Evolutionary conservation across 1,140 invertebrate species (phyloP).

Genomic region (Caenorhabditis remanei): DNA sequence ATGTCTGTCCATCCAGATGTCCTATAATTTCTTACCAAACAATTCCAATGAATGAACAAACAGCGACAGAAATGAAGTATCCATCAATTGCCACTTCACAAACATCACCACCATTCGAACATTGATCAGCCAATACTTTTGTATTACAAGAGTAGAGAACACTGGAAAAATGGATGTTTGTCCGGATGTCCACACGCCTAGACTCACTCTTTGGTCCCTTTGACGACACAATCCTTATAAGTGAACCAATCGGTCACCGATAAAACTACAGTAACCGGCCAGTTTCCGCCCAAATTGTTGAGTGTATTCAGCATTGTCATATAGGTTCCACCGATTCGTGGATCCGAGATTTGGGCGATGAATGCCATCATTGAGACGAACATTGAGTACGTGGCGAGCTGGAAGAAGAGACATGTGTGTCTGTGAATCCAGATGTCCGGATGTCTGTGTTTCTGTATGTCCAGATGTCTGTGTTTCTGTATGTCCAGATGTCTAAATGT

Average conservation of each 20-base stretch:
- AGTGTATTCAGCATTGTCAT: constrained; percentile 99
- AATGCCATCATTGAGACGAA: constrained; percentile 89
- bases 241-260: constrained; percentile 87
- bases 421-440: constrained; percentile 10
- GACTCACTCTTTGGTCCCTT: constrained; percentile 68
- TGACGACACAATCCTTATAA: constrained; percentile 75
- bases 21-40: constrained; percentile 58
- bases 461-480: neutral
- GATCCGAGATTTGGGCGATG: constrained; percentile 89
- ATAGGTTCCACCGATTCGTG: constrained; percentile 94
- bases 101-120: constrained; percentile 60
- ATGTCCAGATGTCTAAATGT: too few species aligned
- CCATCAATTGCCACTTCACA: constrained; percentile 68
- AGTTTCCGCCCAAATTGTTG: constrained; percentile 94
- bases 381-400: constrained; percentile 85
- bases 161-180: constrained; percentile 66
- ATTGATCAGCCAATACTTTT: constrained; percentile 69
- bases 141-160: constrained; percentile 71
- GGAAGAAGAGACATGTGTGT: constrained; percentile 62
- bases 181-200: neutral
- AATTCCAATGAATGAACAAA: constrained; percentile 65
- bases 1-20: neutral
- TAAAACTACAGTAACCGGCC: constrained; percentile 91
- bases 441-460: neutral
- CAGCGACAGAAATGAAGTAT: constrained; percentile 66